Evolutionary conservation across 2,797 vertebrate species (phyloP), one percentile per base, ranked within the genome.

Genomic region (Melanogrammus aeglefinus): DNA sequence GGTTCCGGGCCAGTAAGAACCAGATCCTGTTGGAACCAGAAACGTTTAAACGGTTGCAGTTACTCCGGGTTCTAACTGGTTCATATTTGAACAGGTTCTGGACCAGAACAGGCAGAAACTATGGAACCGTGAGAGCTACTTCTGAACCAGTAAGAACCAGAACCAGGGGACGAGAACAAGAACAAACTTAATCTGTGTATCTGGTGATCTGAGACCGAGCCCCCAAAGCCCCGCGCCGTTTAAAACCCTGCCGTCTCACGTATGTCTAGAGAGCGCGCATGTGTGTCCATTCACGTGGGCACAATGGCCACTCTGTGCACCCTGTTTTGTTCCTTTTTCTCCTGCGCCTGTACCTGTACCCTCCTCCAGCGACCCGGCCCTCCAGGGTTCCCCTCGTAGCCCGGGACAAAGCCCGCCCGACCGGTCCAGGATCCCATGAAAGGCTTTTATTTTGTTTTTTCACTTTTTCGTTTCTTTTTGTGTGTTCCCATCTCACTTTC

Each of bases 321-420:
- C 89, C 63, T 1, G 84, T 91, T 92, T 92, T 93, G 90, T 93
- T 91, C 85, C 87, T 72, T 91, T 94, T 94, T 88, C 93, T 44
- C 76, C 0, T 66, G 74, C 0, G 33, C 79, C 76, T 88, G 89
- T 91, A 91, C 91, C 92, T 94, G 92, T 82, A 87, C 88, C 86
- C 88, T 87, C 77, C 88, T 90, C 47, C 80, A 16, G 74, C 31
- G 21, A 76, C 24, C 4, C 72, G 81, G 83, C 82, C 78, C 16
- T 76, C 82, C 85, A 84, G 83, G 77, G 85, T 79, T 88, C 83
- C 84, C 86, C 76, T 6, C 83, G 82, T 73, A 80, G 81, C 82
- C 78, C 83, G 13, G 80, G 33, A 93, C 90, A 93, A 91, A 91
- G 91, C 76, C 21, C 10, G 82, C 63, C 86, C 83, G 91, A 90